Base-by-base conservation (phyloP, 2,113 vertebrate species). In the Pandion haliaetus region DNA sequence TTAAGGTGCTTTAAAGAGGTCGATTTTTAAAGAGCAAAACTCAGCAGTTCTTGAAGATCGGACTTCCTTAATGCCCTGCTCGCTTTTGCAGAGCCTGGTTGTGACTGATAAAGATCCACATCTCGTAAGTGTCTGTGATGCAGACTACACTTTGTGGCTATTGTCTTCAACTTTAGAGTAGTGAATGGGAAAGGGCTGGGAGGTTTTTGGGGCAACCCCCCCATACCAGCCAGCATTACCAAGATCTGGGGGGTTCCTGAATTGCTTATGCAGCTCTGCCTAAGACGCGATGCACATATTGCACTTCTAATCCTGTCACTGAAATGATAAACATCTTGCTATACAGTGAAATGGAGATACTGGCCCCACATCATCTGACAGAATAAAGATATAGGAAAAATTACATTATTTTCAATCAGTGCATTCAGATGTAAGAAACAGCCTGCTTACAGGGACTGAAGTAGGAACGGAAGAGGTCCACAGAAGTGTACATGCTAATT, bases 281-380 rank as follows among this genome's bases (percentile, higher is more conserved):
- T 65, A 15, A 54, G 58, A 55, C n/a, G 42, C 1, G 6, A 21
- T 3, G 57, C 32, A 4, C 14, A 13, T 8, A 38, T 61, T 28
- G 69, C 28, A 1, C 29, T 87, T 71, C 11, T 34, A 26, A 57
- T 42, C 47, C 62, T 12, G 26, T 62, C 52, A 6, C 40, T 10
- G 54, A n/a, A 42, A 62, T 8, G 1, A 38, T 3, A 26, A 49
- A n/a, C 65, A 50, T 16, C 70, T 50, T 32, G 29, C 16, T 38
- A 0, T 25, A 8, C 12, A 16, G 58, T 1, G 1, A 61, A 36
- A 36, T 2, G 45, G 28, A 73, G 74, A 24, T 6, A 8, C 12
- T 9, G 40, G 40, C n/a, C 55, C 71, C 40, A 10, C 36, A 15
- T 8, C 12, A 0, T 6, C 58, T 10, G 20, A 9, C 3, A 10